phyloP scores from a whole-genome alignment of 2,797 vertebrate species.

The Lagocephalus sceleratus region DNA sequence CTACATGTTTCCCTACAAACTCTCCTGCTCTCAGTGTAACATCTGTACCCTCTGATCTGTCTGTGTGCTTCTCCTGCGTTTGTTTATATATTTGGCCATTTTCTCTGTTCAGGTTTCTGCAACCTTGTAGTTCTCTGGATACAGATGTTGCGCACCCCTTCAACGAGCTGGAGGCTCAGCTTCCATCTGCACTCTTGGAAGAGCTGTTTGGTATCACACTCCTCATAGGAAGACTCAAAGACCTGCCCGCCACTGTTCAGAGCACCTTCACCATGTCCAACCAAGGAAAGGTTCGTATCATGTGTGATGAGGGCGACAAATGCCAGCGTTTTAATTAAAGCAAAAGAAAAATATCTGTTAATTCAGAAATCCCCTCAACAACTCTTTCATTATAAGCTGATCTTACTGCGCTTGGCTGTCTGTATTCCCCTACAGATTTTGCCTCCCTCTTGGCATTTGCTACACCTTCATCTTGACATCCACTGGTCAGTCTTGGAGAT shows the following conservation, averaged over 20 bases:
- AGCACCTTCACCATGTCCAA: slow-evolving; percentile 85
- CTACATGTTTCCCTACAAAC: neutral
- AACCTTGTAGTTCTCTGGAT: slow-evolving; percentile 72
- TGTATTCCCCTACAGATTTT: slow-evolving; percentile 77
- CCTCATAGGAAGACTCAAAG: slow-evolving; percentile 82
- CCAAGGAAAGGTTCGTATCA: slow-evolving; percentile 83
- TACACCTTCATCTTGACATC: slow-evolving; percentile 92
- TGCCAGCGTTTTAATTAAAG: too few species aligned
- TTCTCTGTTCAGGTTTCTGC: slow-evolving; percentile 47
- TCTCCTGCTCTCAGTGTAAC: neutral
- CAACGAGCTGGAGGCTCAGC: slow-evolving; percentile 79
- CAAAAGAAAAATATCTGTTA: too few species aligned
- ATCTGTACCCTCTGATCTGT: neutral
- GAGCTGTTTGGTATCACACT: slow-evolving; percentile 85
- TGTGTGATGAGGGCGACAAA: neutral
- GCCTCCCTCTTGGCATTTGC: slow-evolving; percentile 92
- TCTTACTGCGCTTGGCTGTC: slow-evolving; percentile 7
- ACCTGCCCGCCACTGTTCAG: slow-evolving; percentile 80
- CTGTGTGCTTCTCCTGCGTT: neutral
- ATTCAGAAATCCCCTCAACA: neutral
- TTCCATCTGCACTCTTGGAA: slow-evolving; percentile 86
- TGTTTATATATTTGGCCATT: slow-evolving; percentile 5
- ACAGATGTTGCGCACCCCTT: slow-evolving; percentile 74
- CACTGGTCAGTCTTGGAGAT: slow-evolving; percentile 91
- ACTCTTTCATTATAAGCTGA: neutral